Conservation (phyloP, 1,140 invertebrate genomes). For the Bombus haemorrhoidalis region DNA sequence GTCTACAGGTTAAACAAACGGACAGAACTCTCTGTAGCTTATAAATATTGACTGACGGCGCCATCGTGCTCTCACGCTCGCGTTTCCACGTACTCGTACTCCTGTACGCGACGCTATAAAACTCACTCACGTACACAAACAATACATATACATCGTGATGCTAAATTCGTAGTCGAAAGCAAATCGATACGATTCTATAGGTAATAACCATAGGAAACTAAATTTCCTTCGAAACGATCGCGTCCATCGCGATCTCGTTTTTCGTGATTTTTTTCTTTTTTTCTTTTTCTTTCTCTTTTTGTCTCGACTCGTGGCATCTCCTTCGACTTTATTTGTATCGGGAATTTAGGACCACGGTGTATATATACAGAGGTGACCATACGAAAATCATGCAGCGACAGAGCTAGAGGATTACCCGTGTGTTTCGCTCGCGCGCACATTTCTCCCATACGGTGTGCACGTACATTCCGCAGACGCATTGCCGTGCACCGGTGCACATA, state of each 20-base stretch:
- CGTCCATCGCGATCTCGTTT: background rate
- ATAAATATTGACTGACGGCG: constrained; percentile 47
- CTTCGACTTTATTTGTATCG: no score
- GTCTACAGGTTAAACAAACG: constrained; percentile 22
- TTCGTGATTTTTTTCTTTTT: background rate
- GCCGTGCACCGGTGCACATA: constrained; percentile 58
- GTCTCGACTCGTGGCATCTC: background rate
- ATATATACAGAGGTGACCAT: background rate
- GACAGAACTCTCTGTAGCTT: constrained; percentile 17
- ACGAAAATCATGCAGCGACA: background rate
- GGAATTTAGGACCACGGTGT: background rate
- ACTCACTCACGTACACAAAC: constrained; percentile 5
- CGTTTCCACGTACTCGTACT: background rate
- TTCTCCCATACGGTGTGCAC: constrained; percentile 20
- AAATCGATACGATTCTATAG: no score
- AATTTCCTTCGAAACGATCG: background rate
- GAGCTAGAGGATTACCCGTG: background rate
- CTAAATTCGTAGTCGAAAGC: no score
- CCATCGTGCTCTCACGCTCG: constrained; percentile 12
- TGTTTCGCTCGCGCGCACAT: background rate
- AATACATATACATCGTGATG: background rate
- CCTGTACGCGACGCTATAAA: background rate
- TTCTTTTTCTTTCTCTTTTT: background rate
- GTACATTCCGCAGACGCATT: constrained; percentile 43
- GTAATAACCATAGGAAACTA: no score